phyloP scores from a whole-genome alignment of 2,113 vertebrate genomes.

The Mesoclemmys tuberculata region DNA sequence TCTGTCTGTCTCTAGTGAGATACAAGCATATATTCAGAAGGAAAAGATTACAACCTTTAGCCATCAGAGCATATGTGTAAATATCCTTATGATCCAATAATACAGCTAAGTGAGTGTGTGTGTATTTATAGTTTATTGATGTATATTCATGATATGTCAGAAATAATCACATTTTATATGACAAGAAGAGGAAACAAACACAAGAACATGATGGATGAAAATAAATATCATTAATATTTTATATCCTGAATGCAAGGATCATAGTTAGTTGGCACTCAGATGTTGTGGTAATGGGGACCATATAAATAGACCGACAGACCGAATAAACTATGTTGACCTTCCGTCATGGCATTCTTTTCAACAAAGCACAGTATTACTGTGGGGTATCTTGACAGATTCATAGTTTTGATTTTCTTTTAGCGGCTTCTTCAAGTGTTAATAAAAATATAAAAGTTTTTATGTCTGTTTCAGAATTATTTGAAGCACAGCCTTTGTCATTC shows the following conservation, averaged over 20 bases:
- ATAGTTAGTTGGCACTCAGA: constrained; percentile 1
- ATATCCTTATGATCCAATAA: background rate
- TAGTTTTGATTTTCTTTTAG: constrained; percentile 73
- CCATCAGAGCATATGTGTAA: background rate
- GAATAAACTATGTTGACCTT: background rate
- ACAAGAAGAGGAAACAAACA: background rate
- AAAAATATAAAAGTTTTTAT: constrained; percentile 68
- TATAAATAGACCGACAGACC: background rate
- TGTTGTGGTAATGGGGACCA: background rate
- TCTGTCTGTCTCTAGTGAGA: background rate
- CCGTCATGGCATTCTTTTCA: background rate
- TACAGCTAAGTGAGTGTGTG: background rate
- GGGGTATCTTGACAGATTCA: constrained; percentile 66
- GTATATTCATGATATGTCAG: background rate
- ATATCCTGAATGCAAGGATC: background rate
- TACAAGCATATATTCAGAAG: background rate
- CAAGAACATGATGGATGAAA: background rate
- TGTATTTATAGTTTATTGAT: background rate
- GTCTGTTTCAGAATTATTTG: constrained; percentile 62
- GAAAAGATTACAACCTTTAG: background rate
- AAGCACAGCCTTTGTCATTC: constrained; percentile 9
- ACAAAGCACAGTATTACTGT: constrained; percentile 9
- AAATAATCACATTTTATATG: background rate
- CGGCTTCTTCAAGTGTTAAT: constrained; percentile 66
- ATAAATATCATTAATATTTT: background rate